phyloP scores from a whole-genome alignment of 2,113 vertebrate species.

The Crotalus viridis region DNA sequence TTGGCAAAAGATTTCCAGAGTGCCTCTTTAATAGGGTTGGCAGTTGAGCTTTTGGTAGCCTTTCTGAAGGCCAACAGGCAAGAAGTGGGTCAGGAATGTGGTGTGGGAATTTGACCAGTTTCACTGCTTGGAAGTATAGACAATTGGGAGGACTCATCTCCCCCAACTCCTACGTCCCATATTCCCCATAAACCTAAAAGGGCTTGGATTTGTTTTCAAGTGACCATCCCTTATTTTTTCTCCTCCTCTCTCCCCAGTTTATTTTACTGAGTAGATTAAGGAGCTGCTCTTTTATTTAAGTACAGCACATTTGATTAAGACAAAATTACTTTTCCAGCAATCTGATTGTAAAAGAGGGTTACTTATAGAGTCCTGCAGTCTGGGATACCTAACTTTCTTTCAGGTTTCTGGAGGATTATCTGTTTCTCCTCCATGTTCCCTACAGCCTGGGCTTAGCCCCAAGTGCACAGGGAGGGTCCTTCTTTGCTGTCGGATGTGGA shows the following conservation, averaged over 20 bases:
- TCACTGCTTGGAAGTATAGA: neutral
- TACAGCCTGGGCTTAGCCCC: neutral
- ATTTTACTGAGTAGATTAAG: neutral
- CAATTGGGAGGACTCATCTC: neutral
- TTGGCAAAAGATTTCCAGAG: neutral
- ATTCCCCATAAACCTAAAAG: neutral
- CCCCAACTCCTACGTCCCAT: fast-evolving
- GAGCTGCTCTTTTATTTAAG: neutral
- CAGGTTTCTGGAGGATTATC: neutral
- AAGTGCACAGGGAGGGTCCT: neutral
- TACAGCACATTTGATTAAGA: neutral
- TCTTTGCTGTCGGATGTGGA: neutral
- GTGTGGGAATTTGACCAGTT: neutral
- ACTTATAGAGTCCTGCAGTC: neutral
- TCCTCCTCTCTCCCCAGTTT: neutral
- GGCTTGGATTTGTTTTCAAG: neutral
- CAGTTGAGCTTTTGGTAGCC: neutral
- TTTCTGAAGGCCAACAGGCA: neutral
- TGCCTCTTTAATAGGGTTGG: neutral
- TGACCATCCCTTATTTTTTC: neutral
- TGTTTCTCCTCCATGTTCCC: neutral
- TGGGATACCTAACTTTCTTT: neutral
- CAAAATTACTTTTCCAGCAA: neutral
- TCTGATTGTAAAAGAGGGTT: neutral
- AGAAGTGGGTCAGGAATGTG: neutral